A percentile compares a stretch with the other conserved stretches of the same genome.
Conservation (phyloP, 2,797 vertebrate genomes). For the Falco naumanni region DNA sequence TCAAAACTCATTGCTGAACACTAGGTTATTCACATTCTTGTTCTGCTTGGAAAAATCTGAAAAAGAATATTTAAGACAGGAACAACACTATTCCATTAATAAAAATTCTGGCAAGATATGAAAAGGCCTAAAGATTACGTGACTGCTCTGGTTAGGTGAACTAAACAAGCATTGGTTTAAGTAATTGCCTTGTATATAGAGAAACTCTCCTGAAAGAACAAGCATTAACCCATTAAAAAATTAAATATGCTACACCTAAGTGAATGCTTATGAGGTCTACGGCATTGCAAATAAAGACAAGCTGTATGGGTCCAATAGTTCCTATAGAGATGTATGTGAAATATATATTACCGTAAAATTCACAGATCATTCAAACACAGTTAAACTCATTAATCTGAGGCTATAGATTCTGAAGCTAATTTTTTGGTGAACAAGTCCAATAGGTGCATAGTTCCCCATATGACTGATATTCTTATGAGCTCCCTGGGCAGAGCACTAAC, state of each 20-base stretch:
- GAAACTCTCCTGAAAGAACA: slow-evolving; percentile 41
- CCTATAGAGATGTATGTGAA: background rate
- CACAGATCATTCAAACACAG: slow-evolving; percentile 2
- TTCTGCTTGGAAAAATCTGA: slow-evolving; percentile 45
- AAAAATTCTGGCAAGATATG: slow-evolving; percentile 56
- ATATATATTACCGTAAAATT: background rate
- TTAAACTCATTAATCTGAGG: background rate
- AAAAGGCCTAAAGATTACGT: slow-evolving; percentile 46
- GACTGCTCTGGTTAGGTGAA: slow-evolving; percentile 13
- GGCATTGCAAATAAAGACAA: slow-evolving; percentile 11
- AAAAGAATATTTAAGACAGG: slow-evolving; percentile 53
- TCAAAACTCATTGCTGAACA: background rate
- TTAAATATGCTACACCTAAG: slow-evolving; percentile 16
- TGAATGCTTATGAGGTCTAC: background rate
- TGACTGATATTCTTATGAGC: background rate
- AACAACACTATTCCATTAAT: slow-evolving; percentile 38
- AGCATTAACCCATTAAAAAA: slow-evolving; percentile 11
- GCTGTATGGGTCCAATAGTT: background rate
- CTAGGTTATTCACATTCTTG: slow-evolving; percentile 34
- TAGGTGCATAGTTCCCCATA: background rate
- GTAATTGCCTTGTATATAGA: slow-evolving; percentile 46
- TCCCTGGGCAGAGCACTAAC: background rate
- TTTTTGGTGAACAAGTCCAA: background rate
- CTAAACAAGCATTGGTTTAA: slow-evolving; percentile 29
- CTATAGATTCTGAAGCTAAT: background rate